Conservation (phyloP, 2,113 vertebrate species). For the Athene noctua region DNA sequence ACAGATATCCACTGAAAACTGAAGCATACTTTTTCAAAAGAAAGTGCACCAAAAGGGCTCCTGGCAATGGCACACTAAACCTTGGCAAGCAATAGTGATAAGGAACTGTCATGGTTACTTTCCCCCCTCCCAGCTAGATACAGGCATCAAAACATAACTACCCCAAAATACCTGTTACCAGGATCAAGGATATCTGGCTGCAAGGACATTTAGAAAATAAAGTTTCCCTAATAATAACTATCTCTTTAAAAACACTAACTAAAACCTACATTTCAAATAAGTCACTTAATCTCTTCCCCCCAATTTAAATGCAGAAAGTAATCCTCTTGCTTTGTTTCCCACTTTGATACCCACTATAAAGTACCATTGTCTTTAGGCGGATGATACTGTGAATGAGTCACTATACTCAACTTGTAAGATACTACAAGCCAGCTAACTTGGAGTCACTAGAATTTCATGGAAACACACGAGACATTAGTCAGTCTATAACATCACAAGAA, state of each 20-base stretch:
- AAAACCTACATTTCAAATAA: neutral
- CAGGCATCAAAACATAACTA: neutral
- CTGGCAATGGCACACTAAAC: neutral
- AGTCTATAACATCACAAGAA: neutral
- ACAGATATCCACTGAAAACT: neutral
- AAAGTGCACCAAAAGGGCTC: neutral
- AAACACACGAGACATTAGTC: neutral
- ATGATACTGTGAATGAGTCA: neutral
- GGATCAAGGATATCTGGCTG: neutral
- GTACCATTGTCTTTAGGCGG: neutral
- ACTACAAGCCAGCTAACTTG: neutral
- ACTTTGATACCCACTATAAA: neutral
- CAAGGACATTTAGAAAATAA: neutral
- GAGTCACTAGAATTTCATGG: slow-evolving; percentile 6
- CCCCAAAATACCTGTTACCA: neutral
- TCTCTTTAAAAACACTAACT: neutral
- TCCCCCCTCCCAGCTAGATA: neutral
- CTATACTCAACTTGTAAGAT: neutral
- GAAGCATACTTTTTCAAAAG: neutral
- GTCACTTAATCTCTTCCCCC: neutral
- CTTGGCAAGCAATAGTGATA: neutral
- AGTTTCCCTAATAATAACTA: neutral
- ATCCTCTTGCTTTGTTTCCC: neutral
- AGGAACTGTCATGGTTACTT: neutral
- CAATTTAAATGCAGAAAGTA: neutral